Conservation (phyloP, 2,888 invertebrate species). For the Gisinianus flammeolus region DNA sequence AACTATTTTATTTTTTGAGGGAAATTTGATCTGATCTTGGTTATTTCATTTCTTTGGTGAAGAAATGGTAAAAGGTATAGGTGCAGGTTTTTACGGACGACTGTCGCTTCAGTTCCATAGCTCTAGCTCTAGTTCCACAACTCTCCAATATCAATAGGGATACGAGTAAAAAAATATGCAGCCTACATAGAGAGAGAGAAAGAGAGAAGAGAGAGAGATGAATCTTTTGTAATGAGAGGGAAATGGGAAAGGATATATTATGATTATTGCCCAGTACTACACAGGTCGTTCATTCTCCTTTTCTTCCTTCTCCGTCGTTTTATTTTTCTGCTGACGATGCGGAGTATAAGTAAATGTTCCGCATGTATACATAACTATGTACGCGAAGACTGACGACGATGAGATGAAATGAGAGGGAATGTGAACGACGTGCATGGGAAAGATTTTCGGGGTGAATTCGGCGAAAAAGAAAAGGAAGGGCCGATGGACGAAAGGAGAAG, state of each 20-base stretch:
- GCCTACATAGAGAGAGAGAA: too few species aligned
- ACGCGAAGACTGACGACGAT: too few species aligned
- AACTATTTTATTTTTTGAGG: not conserved
- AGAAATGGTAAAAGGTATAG: not conserved
- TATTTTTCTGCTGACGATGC: constrained; percentile 11
- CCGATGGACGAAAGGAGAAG: not conserved
- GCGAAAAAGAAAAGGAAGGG: constrained; percentile 29
- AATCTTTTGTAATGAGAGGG: too few species aligned
- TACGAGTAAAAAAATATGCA: too few species aligned
- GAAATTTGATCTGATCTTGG: constrained; percentile 34
- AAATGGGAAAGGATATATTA: not conserved
- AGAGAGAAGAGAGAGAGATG: too few species aligned
- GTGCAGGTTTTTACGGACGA: constrained; percentile 2
- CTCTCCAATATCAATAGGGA: too few species aligned
- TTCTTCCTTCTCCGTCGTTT: too few species aligned
- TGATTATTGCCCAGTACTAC: constrained; percentile 1
- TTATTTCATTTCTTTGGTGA: constrained; percentile 21
- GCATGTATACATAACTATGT: too few species aligned
- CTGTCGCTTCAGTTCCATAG: not conserved
- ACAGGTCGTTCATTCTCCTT: not conserved
- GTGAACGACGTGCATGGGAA: constrained; percentile 12
- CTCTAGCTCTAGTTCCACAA: constrained; percentile 7
- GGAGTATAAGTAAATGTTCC: too few species aligned
- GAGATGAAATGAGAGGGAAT: not conserved
- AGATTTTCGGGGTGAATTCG: constrained; percentile 27